Evolutionary conservation across 2,888 invertebrate genomes (phyloP).

Genomic region (Copidosoma aretas): DNA sequence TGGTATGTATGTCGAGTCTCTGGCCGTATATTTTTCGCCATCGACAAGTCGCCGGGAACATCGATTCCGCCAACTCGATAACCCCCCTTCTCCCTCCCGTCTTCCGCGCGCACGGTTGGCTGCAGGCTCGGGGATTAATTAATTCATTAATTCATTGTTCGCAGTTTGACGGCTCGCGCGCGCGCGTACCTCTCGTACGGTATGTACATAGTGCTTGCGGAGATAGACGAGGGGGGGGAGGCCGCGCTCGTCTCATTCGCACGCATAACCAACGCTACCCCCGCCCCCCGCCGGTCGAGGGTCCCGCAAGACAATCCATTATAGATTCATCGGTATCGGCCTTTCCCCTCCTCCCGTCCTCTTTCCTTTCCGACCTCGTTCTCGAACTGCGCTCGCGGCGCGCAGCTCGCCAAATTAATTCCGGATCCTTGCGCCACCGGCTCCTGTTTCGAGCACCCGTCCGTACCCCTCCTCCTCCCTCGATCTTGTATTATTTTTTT

Average conservation of each 20-base stretch:
- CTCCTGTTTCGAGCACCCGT: not conserved
- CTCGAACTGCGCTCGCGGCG: not conserved
- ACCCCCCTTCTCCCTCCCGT: not conserved
- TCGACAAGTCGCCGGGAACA: conserved; percentile 22
- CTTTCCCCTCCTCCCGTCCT: not conserved
- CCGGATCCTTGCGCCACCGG: not conserved
- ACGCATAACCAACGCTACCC: conserved; percentile 2
- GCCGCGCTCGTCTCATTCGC: conserved; percentile 23
- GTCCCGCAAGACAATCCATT: conserved; percentile 33
- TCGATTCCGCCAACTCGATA: conserved; percentile 31
- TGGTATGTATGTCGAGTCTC: not conserved
- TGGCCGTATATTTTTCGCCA: conserved; percentile 25
- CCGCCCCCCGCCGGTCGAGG: no score
- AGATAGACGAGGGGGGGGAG: not conserved
- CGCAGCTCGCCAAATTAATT: conserved; percentile 13
- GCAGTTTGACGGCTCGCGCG: not conserved
- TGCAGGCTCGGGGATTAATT: conserved; percentile 23
- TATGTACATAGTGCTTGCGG: not conserved
- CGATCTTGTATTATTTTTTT: not conserved
- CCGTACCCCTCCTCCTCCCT: not conserved
- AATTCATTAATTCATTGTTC: conserved; percentile 37
- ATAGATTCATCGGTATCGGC: conserved; percentile 33
- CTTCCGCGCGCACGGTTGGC: conserved; percentile 7
- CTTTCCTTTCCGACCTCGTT: not conserved
- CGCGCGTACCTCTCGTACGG: not conserved